A percentile compares a stretch with the other conserved stretches of the same genome.
phyloP scores from a whole-genome alignment of 2,113 vertebrate genomes.

The Oryctolagus cuniculus region mOryCun1.1 NC_091442.1:77684501-77685000 shows the following conservation, averaged over 20 bases:
- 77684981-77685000: background rate
- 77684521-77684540: too few species aligned
- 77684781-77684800: background rate
- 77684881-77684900: background rate
- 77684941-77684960: background rate
- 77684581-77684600: too few species aligned
- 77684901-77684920: background rate
- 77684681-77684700: too few species aligned
- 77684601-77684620: too few species aligned
- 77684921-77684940: background rate
- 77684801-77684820: background rate
- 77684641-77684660: too few species aligned
- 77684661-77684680: too few species aligned
- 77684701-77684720: too few species aligned
- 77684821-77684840: background rate
- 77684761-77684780: background rate
- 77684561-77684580: too few species aligned
- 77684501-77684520: too few species aligned
- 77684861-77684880: background rate
- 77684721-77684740: too few species aligned
- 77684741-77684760: background rate
- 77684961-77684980: background rate
- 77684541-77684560: too few species aligned
- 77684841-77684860: background rate
- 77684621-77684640: too few species aligned